Percentiles rank a stretch among this genome's conserved stretches.
These are phyloP conservation scores for Nesometra sesokonis DNA, from an alignment of 35 echinoderm and acorn worm species.

Conservation along the genomic window DNA sequence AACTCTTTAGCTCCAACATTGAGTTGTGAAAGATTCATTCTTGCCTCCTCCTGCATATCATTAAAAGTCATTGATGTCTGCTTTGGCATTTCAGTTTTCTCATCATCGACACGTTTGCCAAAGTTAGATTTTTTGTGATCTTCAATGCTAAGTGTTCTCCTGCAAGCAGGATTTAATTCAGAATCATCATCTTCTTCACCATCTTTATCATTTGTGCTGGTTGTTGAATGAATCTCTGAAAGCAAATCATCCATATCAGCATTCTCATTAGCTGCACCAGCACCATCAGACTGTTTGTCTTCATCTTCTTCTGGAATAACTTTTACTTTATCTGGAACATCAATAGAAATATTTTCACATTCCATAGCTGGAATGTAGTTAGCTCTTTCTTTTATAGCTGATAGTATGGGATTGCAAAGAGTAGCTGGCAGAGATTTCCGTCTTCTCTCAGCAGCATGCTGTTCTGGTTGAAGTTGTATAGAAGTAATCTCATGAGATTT, in stretches of 20 bases:
- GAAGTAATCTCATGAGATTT: background rate
- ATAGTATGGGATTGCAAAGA: background rate
- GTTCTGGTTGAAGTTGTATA: background rate
- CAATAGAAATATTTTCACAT: background rate
- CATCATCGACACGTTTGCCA: background rate
- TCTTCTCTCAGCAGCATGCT: background rate
- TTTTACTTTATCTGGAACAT: background rate
- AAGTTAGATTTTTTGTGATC: background rate
- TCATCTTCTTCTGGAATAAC: background rate
- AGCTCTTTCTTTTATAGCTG: background rate
- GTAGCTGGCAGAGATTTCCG: background rate
- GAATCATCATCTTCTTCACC: background rate
- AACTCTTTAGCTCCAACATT: background rate
- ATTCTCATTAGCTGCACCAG: background rate
- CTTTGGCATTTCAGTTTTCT: background rate
- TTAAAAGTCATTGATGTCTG: background rate
- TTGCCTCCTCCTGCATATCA: background rate
- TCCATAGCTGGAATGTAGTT: background rate
- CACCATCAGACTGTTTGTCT: background rate
- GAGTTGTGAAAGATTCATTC: background rate
- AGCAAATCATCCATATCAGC: background rate
- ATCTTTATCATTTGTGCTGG: background rate
- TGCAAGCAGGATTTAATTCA: background rate
- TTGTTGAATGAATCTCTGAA: background rate
- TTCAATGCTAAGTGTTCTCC: background rate